Percentiles rank a stretch among this genome's conserved stretches.
Conservation (phyloP, 2,113 vertebrate species). For the Condylura cristata region DNA sequence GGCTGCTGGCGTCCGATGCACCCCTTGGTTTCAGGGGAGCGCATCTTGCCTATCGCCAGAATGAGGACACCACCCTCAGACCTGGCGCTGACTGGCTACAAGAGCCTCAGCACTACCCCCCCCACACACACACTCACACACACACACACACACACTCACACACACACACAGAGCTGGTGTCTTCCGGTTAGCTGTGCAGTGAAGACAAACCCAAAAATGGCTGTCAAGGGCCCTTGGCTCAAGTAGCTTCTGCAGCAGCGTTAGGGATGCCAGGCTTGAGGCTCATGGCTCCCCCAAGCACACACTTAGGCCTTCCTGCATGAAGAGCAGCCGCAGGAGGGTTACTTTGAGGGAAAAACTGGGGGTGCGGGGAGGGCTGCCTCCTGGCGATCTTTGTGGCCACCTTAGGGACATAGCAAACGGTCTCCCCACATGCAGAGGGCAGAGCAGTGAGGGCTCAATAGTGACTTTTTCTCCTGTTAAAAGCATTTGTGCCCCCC, state of each 20-base stretch:
- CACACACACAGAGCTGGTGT: no score
- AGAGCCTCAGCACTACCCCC: neutral
- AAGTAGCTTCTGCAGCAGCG: neutral
- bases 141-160: no score
- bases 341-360: neutral
- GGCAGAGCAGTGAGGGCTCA: neutral
- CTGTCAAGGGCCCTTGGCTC: neutral
- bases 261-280: neutral
- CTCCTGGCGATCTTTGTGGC: neutral
- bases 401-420: neutral
- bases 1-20: neutral
- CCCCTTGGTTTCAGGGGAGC: neutral
- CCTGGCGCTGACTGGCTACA: neutral
- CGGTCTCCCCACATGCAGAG: neutral
- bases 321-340: neutral
- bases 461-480: neutral
- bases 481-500: no score
- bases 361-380: neutral
- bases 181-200: neutral
- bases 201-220: neutral
- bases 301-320: neutral
- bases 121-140: fast-evolving
- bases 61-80: neutral
- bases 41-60: constrained; percentile 34
- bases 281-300: neutral